These are phyloP conservation scores for Phanerotoma sp. DNA, from an alignment of 2,888 invertebrate genomes.

Conservation along the genomic window DNA sequence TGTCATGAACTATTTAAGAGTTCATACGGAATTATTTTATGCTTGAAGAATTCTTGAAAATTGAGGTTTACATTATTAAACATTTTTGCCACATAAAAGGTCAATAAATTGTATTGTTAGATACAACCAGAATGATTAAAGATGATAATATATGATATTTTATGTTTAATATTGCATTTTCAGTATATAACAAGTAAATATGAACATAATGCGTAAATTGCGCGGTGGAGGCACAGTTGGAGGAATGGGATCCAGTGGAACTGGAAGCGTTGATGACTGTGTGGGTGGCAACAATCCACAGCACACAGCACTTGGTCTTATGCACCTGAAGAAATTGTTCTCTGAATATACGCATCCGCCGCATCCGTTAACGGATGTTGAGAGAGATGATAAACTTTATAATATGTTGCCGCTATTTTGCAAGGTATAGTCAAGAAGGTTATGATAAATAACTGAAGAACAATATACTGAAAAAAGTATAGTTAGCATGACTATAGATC, in stretches of 20 bases:
- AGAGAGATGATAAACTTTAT: conserved; percentile 91
- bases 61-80: no score
- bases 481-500: no score
- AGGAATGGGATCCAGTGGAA: conserved; percentile 59
- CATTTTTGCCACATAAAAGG: no score
- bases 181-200: conserved; percentile 51
- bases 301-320: conserved; percentile 87
- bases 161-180: conserved; percentile 1
- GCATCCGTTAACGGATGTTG: conserved; percentile 75
- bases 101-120: no score
- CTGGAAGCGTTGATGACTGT: conserved; percentile 61
- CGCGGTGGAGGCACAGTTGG: conserved; percentile 63
- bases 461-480: no score
- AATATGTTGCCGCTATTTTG: conserved; percentile 98
- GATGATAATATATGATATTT: neutral
- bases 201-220: conserved; percentile 94
- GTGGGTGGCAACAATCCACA: conserved; percentile 67
- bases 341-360: conserved; percentile 91
- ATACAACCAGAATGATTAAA: no score
- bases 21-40: no score
- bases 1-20: no score
- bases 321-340: conserved; percentile 95
- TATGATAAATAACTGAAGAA: no score
- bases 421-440: no score
- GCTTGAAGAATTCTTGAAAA: no score